Evolutionary conservation across 2,113 vertebrate species (phyloP), one percentile per base, ranked within the genome.

Genomic region (Myrmecobius fasciatus): DNA sequence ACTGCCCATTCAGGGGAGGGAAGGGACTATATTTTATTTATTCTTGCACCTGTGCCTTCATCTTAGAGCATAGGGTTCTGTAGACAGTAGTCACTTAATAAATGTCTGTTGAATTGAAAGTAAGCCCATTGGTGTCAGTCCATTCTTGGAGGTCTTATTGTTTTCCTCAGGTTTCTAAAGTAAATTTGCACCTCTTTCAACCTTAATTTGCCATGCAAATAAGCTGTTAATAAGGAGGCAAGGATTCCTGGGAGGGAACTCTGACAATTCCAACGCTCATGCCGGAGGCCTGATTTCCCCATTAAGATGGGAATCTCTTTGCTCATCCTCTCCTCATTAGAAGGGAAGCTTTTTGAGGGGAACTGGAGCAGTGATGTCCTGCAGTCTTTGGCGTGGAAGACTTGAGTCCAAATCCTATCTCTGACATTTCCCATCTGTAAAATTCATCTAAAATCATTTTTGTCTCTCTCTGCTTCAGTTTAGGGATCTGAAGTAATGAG

Each of bases 131-230:
- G 96, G 95, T 96, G 96, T 96, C 89, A 52, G 53, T 92, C 53
- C 93, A 92, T 96, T 93, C 91, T 95, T 96, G 96, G 92, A 94
- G 92, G 92, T 97, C 93, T 47, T 56, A 97, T 91, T 51, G 94
- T 89, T 98, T 96, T 97, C 97, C 98, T 90, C 96, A 97, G 98
- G 96, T 96, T 98, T 97, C 96, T 95, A 97, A 97, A 96, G 94
- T 92, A 97, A 97, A 97, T 97, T 97, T 97, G 52, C 97, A 97
- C 98, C 98, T 96, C 96, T 97, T 97, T 98, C 97, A 97, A 97
- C 97, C 95, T 88, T 96, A 97, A 98, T 96, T 98, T 96, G 94
- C 97, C 96, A 97, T 96, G 98, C 96, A 96, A 97, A 97, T 2
- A 96, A 98, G 96, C 89, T 94, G 96, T 98, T 97, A 95, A 97